A percentile compares a stretch with the other conserved stretches of the same genome.
phyloP scores from a whole-genome alignment of 2,113 vertebrate genomes.

The Balaenoptera acutorostrata region DNA sequence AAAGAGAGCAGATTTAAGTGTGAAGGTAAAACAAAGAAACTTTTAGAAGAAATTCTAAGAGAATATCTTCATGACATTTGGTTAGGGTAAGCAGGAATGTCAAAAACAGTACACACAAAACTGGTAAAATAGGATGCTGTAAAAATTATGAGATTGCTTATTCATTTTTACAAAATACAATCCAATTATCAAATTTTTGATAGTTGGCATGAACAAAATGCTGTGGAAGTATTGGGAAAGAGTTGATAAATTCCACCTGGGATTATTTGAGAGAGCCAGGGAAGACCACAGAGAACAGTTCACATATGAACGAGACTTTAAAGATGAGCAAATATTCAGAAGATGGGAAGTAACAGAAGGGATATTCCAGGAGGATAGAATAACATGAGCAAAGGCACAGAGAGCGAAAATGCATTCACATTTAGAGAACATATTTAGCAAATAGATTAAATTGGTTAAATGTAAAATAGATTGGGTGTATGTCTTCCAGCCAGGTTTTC shows the following conservation, averaged over 20 bases:
- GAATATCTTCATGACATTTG: background rate
- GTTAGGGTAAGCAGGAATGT: background rate
- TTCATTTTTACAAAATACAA: background rate
- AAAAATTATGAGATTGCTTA: background rate
- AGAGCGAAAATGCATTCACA: background rate
- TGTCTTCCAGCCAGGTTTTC: background rate
- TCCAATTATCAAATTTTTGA: background rate
- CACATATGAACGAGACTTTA: background rate
- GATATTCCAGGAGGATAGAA: background rate
- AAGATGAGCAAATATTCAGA: background rate
- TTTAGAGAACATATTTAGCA: background rate
- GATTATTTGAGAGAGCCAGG: background rate
- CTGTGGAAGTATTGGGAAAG: background rate
- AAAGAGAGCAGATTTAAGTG: background rate
- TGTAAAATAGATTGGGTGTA: background rate
- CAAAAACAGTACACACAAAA: background rate
- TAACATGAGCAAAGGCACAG: background rate
- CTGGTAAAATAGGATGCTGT: background rate
- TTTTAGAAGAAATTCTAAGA: background rate
- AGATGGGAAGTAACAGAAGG: background rate
- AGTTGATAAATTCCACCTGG: background rate
- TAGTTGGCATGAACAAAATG: background rate
- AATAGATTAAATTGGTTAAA: background rate
- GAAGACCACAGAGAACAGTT: background rate
- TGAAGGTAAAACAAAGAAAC: background rate